Conservation (phyloP, 2,797 vertebrate genomes). For the Alosa sapidissima region DNA sequence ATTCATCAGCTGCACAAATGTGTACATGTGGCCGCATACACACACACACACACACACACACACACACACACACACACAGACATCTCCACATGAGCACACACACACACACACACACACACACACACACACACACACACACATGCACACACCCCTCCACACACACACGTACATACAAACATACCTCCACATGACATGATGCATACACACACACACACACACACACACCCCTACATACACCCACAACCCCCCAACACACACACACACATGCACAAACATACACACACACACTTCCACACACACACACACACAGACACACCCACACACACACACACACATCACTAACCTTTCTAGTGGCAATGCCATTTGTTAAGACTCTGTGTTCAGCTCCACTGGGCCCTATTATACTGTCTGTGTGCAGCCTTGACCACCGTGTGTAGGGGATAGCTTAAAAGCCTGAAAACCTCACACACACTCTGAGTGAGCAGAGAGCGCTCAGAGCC, state of each 20-base stretch:
- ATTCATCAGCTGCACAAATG: constrained; percentile 9
- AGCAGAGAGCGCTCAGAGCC: too few species aligned
- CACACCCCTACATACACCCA: not conserved
- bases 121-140: not conserved
- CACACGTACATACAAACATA: not conserved
- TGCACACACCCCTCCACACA: not conserved
- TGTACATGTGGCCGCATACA: too few species aligned
- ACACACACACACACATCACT: not conserved
- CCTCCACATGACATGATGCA: not conserved
- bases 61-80: not conserved
- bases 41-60: not conserved
- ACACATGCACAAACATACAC: constrained; percentile 5
- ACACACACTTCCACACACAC: not conserved
- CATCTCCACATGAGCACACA: not conserved
- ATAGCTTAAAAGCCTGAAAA: not conserved
- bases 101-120: constrained; percentile 11
- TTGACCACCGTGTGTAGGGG: not conserved
- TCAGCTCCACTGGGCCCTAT: not conserved
- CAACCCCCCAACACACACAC: not conserved
- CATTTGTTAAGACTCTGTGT: not conserved
- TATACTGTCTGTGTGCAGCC: not conserved
- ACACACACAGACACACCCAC: not conserved
- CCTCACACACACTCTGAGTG: not conserved
- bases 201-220: not conserved
- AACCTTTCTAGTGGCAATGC: not conserved